Conservation (phyloP, 2,113 vertebrate genomes). For the Australoheros scitulus region DNA sequence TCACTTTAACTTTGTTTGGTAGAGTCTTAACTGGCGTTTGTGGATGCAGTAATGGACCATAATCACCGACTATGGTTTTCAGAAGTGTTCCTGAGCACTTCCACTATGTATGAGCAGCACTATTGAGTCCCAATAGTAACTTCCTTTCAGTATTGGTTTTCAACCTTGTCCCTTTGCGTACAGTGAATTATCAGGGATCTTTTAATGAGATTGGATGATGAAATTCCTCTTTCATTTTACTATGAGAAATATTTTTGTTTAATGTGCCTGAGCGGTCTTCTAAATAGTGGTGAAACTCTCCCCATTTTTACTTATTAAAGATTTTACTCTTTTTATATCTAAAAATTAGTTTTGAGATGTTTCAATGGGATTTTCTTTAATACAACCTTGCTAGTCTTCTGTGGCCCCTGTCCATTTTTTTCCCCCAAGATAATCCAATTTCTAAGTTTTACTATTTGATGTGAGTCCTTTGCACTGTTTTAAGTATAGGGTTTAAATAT, state of each 20-base stretch:
- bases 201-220: accelerated
- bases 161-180: neutral
- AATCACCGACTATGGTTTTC: neutral
- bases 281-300: no score
- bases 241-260: neutral
- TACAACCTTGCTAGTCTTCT: no score
- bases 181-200: neutral
- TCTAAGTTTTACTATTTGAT: neutral
- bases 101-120: neutral
- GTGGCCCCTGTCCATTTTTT: accelerated
- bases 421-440: neutral
- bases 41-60: neutral
- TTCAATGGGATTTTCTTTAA: no score
- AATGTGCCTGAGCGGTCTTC: accelerated
- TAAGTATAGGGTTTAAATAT: neutral
- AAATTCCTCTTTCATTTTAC: neutral
- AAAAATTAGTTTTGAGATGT: no score
- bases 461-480: neutral
- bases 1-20: no score
- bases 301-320: no score
- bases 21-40: neutral
- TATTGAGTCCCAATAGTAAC: neutral
- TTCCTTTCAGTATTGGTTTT: neutral
- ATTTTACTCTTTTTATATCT: no score
- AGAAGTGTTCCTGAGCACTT: neutral